Evolutionary conservation across 2,113 vertebrate species (phyloP).

Genomic region (Motacilla alba): DNA sequence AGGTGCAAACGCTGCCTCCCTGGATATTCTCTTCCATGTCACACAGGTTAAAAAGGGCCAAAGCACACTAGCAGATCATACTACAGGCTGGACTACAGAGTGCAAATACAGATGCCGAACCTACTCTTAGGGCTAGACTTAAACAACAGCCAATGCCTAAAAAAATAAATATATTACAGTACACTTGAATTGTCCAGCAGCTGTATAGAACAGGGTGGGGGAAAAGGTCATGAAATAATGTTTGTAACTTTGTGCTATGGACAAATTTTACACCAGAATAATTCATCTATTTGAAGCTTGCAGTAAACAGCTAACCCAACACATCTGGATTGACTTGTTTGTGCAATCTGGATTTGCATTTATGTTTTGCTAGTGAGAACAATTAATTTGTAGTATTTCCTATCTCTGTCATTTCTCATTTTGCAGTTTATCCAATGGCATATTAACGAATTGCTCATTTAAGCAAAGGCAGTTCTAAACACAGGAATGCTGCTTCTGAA

Average conservation of each 20-base stretch:
- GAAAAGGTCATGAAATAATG: neutral
- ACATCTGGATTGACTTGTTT: neutral
- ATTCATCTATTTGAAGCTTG: neutral
- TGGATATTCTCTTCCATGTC: neutral
- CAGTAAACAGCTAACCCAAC: neutral
- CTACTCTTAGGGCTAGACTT: neutral
- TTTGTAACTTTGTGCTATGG: neutral
- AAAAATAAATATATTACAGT: neutral
- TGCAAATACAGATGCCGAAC: neutral
- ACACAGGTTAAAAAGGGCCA: neutral
- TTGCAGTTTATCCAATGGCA: neutral
- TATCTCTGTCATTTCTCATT: neutral
- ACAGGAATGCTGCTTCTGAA: neutral
- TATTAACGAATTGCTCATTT: neutral
- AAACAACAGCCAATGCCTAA: neutral
- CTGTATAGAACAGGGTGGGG: neutral
- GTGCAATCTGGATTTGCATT: neutral
- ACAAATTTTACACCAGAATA: neutral
- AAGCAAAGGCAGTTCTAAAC: neutral
- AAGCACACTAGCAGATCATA: neutral
- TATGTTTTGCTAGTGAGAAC: neutral
- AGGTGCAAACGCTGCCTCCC: neutral
- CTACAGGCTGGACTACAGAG: neutral
- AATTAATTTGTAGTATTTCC: neutral
- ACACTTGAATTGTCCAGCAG: neutral